Base-by-base conservation (phyloP, 1,140 invertebrate species). In the Cyclina sinensis region DNA sequence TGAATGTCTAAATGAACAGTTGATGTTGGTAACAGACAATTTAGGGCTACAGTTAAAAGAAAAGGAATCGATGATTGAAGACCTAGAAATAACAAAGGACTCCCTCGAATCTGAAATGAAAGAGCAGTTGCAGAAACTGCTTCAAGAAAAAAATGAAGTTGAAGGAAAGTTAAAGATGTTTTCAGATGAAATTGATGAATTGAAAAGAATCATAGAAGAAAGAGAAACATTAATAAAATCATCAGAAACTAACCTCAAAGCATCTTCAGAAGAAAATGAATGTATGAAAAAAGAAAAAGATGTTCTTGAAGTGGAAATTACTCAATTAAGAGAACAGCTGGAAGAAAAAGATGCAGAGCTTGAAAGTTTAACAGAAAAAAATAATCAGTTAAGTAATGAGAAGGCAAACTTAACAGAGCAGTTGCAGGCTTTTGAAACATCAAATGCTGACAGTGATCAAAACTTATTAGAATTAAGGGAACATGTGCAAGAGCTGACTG, bases 371-470 rank as follows among this genome's bases (percentile, higher is more conserved):
- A 85, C 18, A 27, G 65, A 73, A n/a, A 57, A 27, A 1, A 73
- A 54, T 27, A 68, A 85, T 85, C 65, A 74, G 35, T 24, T 73
- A 4, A 57, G 54, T 16, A 27, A 35, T 18, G 65, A 85, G 48
- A 85, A 73, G 27, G 14, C 27, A 30, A 21, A 14, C 35, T 54
- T 85, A 27, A 46, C 21, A 39, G 21, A 51, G 35, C 27, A 73
- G 46, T 16, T 85, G 3, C 16, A 37, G 7, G 24, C 7, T 27
- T 83, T 46, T 68, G 59, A 83, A 30, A 70, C 14, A 21, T 32
- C 43, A 74, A 85, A 70, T 16, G 46, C 4, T 74, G 35, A 85
- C 37, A 85, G 16, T 37, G 51, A 74, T 27, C 30, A 70, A 54
- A 54, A 32, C 32, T 24, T 54, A 9, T 51, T 30, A n/a, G 43